Conservation (phyloP, 1,140 invertebrate species). For the Leptopilina clavipes region DNA sequence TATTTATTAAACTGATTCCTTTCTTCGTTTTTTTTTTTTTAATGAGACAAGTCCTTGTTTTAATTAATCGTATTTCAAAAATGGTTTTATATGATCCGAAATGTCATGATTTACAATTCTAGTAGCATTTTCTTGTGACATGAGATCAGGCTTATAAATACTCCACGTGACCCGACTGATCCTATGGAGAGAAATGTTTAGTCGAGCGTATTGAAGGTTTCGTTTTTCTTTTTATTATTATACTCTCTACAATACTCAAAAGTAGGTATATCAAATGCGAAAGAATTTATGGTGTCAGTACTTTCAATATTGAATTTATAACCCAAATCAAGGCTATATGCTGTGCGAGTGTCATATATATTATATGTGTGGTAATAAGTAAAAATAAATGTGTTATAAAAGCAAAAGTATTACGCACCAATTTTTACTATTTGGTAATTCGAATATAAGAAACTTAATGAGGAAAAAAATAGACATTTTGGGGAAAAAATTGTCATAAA, state of each 20-base stretch:
- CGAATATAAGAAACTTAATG: too few relatives aligned
- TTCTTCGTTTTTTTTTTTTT: neutral
- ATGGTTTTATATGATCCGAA: slow-evolving; percentile 16
- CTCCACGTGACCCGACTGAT: slow-evolving; percentile 32
- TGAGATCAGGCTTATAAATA: slow-evolving; percentile 33
- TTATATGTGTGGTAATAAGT: neutral
- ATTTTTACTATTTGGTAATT: too few relatives aligned
- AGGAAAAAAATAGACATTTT: too few relatives aligned
- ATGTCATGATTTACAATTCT: slow-evolving; percentile 35
- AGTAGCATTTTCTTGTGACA: slow-evolving; percentile 27
- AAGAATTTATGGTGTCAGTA: neutral
- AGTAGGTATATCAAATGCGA: neutral
- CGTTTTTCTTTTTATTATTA: neutral
- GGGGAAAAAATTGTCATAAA: too few relatives aligned
- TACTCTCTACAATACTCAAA: neutral
- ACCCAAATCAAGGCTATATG: neutral
- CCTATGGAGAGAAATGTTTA: slow-evolving; percentile 24
- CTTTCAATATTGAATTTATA: slow-evolving; percentile 19
- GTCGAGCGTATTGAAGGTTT: slow-evolving; percentile 11
- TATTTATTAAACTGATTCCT: too few relatives aligned
- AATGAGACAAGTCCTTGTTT: neutral
- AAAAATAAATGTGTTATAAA: too few relatives aligned
- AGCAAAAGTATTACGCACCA: too few relatives aligned
- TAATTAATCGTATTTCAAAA: slow-evolving; percentile 24
- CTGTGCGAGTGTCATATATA: slow-evolving; percentile 39